These are phyloP conservation scores for Motacilla alba DNA, from an alignment of 2,113 vertebrate genomes.

Conservation along the genomic window DNA sequence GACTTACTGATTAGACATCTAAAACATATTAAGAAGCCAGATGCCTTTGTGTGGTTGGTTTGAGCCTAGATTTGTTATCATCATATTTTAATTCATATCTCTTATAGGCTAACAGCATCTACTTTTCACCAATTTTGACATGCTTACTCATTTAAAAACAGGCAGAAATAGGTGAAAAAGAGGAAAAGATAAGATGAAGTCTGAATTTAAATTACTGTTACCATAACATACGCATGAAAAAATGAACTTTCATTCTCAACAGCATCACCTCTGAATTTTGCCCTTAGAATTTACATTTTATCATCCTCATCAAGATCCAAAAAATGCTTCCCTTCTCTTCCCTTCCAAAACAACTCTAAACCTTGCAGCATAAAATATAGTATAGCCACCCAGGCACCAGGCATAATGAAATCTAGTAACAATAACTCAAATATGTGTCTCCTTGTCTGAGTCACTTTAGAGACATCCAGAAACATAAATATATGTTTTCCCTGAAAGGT, in stretches of 20 bases:
- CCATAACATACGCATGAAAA: neutral
- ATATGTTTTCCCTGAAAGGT: slow-evolving; percentile 63
- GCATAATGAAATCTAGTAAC: slow-evolving; percentile 61
- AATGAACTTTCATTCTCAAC: neutral
- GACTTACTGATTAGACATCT: neutral
- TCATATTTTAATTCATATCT: neutral
- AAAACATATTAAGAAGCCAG: neutral
- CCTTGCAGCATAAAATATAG: slow-evolving; percentile 57
- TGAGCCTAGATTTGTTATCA: neutral
- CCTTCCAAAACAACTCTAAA: slow-evolving; percentile 42
- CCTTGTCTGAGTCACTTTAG: slow-evolving; percentile 64
- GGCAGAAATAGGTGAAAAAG: neutral
- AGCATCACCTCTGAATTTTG: slow-evolving; percentile 45
- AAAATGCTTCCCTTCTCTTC: neutral
- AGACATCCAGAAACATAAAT: slow-evolving; percentile 66
- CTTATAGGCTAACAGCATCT: neutral
- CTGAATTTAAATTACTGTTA: slow-evolving; percentile 33
- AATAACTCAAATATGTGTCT: slow-evolving; percentile 64
- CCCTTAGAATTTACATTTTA: slow-evolving; percentile 54
- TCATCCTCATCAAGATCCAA: slow-evolving; percentile 30
- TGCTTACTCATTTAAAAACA: neutral
- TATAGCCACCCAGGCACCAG: slow-evolving; percentile 51
- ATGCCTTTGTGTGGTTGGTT: neutral
- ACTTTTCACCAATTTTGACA: neutral
- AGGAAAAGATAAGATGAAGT: neutral